Evolutionary conservation across 2,113 vertebrate genomes (phyloP).

Genomic region (Neomonachus schauinslandi): DNA sequence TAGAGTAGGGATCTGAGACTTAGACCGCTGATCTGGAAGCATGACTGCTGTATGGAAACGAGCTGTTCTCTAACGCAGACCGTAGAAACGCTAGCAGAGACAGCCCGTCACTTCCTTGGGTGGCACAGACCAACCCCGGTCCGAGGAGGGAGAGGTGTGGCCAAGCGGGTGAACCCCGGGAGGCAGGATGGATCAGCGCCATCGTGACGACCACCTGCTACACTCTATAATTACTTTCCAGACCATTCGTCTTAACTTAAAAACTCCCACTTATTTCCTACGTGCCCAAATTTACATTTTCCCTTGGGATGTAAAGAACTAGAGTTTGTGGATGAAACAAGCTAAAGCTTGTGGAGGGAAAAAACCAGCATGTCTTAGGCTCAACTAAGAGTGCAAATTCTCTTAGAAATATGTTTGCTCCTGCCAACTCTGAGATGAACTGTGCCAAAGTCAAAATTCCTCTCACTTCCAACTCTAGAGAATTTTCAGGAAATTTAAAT

Average conservation of each 20-base stretch:
- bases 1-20: neutral
- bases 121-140: too few species aligned
- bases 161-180: fast-evolving
- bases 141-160: fast-evolving
- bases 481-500: neutral
- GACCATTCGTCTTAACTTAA: fast-evolving
- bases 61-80: neutral
- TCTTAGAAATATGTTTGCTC: neutral
- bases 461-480: neutral
- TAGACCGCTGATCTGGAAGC: neutral
- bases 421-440: neutral
- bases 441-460: neutral
- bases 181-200: fast-evolving
- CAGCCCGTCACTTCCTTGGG: fast-evolving
- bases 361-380: neutral
- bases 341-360: neutral
- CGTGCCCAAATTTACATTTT: too few species aligned
- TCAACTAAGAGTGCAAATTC: neutral
- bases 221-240: neutral
- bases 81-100: neutral
- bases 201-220: fast-evolving
- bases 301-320: neutral
- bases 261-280: neutral
- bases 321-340: neutral
- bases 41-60: neutral